A percentile compares a stretch with the other conserved stretches of the same genome.
Conservation (phyloP, 1,140 invertebrate species). For the Cyphomyrmex costatus region DNA sequence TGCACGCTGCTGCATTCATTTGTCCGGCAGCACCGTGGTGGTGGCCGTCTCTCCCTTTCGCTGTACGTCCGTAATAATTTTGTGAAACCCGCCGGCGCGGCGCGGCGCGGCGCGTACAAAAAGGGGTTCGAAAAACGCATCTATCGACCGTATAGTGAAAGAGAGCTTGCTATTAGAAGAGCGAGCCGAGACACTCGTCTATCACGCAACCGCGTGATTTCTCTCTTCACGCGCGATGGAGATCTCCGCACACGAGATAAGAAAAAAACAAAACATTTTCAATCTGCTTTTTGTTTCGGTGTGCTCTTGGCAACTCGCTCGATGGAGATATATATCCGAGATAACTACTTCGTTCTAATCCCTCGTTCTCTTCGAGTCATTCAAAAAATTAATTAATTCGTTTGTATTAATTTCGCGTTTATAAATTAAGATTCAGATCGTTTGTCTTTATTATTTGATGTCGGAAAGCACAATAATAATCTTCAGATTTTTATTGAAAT, state of each 20-base stretch:
- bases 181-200: constrained; percentile 23
- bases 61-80: constrained; percentile 75
- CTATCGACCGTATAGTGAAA: constrained; percentile 23
- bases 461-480: background rate
- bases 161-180: constrained; percentile 32
- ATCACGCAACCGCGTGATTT: constrained; percentile 25
- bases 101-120: constrained; percentile 24
- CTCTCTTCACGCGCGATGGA: background rate
- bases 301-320: background rate
- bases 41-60: constrained; percentile 58
- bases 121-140: constrained; percentile 49
- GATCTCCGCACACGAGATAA: background rate
- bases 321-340: background rate
- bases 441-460: background rate
- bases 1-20: constrained; percentile 66
- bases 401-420: background rate
- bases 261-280: background rate
- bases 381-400: background rate
- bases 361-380: background rate
- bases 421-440: background rate
- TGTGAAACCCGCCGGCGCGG: constrained; percentile 72
- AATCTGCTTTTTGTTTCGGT: background rate
- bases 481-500: background rate
- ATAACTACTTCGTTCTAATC: background rate
- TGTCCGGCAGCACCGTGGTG: constrained; percentile 36